Evolutionary conservation across 2,113 vertebrate genomes (phyloP).

Genomic region (Coreoperca whiteheadi): DNA sequence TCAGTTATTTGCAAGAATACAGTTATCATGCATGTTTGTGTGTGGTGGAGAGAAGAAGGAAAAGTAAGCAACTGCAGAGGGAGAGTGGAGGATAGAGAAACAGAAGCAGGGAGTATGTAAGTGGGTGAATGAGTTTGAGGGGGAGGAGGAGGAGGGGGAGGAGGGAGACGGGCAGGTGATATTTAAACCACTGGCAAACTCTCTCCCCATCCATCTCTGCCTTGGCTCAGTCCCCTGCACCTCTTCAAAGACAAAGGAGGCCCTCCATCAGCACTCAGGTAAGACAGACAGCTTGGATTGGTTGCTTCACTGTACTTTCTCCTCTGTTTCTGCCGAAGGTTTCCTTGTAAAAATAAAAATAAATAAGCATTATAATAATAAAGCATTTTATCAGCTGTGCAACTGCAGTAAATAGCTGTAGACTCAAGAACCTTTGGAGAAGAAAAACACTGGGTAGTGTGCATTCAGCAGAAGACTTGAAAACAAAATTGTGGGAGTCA

Average conservation of each 20-base stretch:
- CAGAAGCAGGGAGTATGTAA: conserved; percentile 52
- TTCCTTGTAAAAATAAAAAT: conserved; percentile 11
- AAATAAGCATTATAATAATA: too few species aligned
- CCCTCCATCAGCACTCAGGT: conserved; percentile 82
- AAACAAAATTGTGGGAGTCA: background rate
- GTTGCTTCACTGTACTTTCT: conserved; percentile 61
- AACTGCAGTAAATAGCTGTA: background rate
- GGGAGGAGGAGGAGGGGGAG: conserved; percentile 5
- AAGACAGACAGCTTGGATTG: conserved; percentile 67
- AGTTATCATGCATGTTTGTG: background rate
- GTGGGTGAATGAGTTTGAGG: conserved; percentile 52
- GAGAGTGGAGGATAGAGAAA: conserved; percentile 40
- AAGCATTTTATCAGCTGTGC: conserved; percentile 11
- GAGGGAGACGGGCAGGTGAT: conserved; percentile 70
- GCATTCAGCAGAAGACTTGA: background rate
- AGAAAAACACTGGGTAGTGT: background rate
- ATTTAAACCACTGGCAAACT: conserved; percentile 84
- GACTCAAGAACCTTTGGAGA: background rate
- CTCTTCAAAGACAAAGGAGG: conserved; percentile 78
- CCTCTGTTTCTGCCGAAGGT: conserved; percentile 29
- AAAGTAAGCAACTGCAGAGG: conserved; percentile 33
- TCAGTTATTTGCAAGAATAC: conserved; percentile 11
- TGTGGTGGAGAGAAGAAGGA: conserved; percentile 22
- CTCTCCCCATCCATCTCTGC: conserved; percentile 79
- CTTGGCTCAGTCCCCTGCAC: conserved; percentile 73